Conservation (phyloP, 2,888 invertebrate genomes). For the Clepsis dumicolana region DNA sequence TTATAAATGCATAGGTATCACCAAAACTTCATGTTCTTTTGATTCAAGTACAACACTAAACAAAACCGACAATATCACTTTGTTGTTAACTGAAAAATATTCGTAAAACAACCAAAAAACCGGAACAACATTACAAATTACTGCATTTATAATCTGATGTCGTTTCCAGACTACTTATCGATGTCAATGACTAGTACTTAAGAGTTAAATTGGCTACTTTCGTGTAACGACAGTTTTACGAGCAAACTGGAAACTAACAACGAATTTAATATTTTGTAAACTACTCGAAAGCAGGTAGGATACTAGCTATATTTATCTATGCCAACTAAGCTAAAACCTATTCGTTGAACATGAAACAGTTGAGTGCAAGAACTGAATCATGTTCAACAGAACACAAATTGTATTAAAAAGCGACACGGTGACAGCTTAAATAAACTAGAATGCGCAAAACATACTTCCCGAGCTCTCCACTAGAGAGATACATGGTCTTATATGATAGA, state of each 20-base stretch:
- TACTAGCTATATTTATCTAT: constrained; percentile 41
- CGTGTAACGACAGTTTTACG: not conserved
- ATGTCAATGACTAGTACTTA: not conserved
- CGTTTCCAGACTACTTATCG: constrained; percentile 8
- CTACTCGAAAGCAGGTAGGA: constrained; percentile 40
- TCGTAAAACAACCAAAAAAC: not conserved
- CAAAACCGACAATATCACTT: not conserved
- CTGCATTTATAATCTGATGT: constrained; percentile 62
- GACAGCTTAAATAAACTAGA: constrained; percentile 49
- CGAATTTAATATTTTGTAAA: not conserved
- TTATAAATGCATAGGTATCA: no score
- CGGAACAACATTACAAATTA: constrained; percentile 49
- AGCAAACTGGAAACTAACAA: constrained; percentile 17
- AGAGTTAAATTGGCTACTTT: not conserved
- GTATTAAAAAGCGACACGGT: constrained; percentile 48
- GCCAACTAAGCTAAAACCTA: constrained; percentile 15
- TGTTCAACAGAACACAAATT: constrained; percentile 58
- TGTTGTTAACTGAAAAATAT: not conserved
- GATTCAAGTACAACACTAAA: no score
- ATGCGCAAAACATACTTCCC: constrained; percentile 74
- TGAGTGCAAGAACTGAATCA: constrained; percentile 48
- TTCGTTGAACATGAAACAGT: constrained; percentile 41
- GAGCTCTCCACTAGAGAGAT: constrained; percentile 86
- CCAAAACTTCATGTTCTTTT: no score
- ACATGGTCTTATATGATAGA: constrained; percentile 60